A percentile compares a stretch with the other conserved stretches of the same genome.
These are phyloP conservation scores for Tetranychus piercei DNA, from an alignment of 2,888 invertebrate species.

Conservation along the genomic window DNA sequence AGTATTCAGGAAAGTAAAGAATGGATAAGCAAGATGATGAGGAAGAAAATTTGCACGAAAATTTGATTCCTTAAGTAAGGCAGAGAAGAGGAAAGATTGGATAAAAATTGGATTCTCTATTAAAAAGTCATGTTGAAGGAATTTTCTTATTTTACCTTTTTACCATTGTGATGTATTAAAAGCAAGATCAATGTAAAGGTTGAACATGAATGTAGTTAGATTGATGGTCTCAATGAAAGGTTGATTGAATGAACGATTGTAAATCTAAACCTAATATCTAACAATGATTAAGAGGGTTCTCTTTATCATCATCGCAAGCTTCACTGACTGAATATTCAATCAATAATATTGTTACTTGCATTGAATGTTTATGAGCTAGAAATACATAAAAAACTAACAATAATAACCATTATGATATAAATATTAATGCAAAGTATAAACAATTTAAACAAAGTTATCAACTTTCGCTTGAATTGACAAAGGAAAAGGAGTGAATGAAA, in stretches of 20 bases:
- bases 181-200: too few species aligned
- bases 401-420: neutral
- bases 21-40: too few species aligned
- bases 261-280: neutral
- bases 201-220: neutral
- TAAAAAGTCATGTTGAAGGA: neutral
- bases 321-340: neutral
- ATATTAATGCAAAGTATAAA: too few species aligned
- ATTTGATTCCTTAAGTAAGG: too few species aligned
- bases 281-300: neutral
- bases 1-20: too few species aligned
- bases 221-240: neutral
- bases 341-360: neutral
- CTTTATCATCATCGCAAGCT: neutral
- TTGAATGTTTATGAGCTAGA: neutral
- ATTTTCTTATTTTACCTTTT: neutral
- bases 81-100: neutral
- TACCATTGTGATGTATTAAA: neutral
- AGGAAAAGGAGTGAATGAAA: too few species aligned
- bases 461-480: too few species aligned
- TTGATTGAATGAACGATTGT: neutral
- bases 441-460: too few species aligned
- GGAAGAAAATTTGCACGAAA: too few species aligned
- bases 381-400: neutral
- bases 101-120: neutral